Percentiles rank a stretch among this genome's conserved stretches.
phyloP scores from a whole-genome alignment of 2,797 vertebrate genomes.

The Rhinogobio ventralis region DNA sequence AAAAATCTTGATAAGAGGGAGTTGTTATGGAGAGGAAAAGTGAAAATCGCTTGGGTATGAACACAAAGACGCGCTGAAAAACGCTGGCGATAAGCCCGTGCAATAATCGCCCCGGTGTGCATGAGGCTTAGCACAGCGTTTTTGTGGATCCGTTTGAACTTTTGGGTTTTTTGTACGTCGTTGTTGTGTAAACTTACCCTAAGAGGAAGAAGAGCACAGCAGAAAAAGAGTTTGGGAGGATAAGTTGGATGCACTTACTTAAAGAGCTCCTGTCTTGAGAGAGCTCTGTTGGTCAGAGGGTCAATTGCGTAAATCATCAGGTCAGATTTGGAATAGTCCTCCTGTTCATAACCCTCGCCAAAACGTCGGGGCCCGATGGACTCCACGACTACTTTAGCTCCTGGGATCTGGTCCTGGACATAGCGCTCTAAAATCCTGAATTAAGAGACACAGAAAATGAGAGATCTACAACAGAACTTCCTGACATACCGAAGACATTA shows the following conservation, averaged over 20 bases:
- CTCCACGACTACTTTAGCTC: constrained; percentile 92
- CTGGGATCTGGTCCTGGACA: constrained; percentile 94
- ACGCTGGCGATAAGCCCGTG: too few relatives aligned
- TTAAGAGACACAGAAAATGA: constrained; percentile 13
- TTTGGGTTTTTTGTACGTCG: too few relatives aligned
- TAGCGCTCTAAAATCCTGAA: constrained; percentile 91
- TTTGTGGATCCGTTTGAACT: too few relatives aligned
- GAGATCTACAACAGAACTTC: constrained; percentile 1
- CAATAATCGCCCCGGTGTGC: too few relatives aligned
- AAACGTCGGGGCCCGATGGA: constrained; percentile 89
- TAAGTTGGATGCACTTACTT: constrained; percentile 82
- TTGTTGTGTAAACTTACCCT: background rate
- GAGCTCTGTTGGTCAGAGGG: constrained; percentile 93
- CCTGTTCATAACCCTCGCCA: constrained; percentile 88
- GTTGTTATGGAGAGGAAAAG: too few relatives aligned
- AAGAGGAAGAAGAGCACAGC: background rate
- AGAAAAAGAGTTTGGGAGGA: background rate
- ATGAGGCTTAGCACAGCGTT: too few relatives aligned
- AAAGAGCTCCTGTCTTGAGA: constrained; percentile 91
- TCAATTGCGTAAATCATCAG: constrained; percentile 97
- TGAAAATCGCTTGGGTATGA: too few relatives aligned
- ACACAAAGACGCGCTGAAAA: too few relatives aligned
- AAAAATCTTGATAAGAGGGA: too few relatives aligned
- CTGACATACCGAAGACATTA: background rate
- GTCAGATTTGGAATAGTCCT: constrained; percentile 95